These are phyloP conservation scores for Microplitis deprimator DNA, from an alignment of 2,888 invertebrate genomes.

Conservation along the genomic window DNA sequence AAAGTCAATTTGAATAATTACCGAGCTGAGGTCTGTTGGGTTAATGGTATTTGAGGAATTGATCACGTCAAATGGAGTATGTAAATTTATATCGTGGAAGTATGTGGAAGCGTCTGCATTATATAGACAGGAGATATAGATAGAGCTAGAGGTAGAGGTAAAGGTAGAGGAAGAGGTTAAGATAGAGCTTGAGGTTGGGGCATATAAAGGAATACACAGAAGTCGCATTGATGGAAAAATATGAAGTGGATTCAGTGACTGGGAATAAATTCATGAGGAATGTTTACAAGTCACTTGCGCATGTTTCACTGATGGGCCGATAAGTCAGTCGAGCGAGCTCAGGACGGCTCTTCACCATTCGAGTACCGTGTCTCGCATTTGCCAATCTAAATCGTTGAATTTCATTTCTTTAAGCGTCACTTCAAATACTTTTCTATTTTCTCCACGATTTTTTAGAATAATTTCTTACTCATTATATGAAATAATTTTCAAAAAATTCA, in stretches of 20 bases:
- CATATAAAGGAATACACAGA: no score
- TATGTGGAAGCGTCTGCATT: no score
- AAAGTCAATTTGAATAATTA: no score
- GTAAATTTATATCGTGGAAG: not conserved
- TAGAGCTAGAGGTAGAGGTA: no score
- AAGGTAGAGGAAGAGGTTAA: no score
- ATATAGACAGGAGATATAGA: no score
- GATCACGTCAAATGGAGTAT: not conserved
- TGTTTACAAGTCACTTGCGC: conserved; percentile 18
- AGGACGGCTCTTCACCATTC: not conserved
- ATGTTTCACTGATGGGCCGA: conserved; percentile 13
- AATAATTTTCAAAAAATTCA: no score
- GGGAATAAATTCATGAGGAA: conserved; percentile 18
- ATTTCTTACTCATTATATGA: no score
- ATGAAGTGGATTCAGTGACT: not conserved
- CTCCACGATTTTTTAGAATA: no score
- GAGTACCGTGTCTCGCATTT: not conserved
- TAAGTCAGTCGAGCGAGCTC: conserved; percentile 10
- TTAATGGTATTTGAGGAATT: not conserved
- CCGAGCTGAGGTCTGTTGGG: no score
- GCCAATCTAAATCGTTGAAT: not conserved
- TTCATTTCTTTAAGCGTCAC: not conserved
- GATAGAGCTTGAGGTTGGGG: no score
- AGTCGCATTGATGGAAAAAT: not conserved
- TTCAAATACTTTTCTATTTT: not conserved